Percentiles rank a stretch among this genome's conserved stretches.
Evolutionary conservation across 2,888 invertebrate species (phyloP).

Genomic region (Stenurella melanura): DNA sequence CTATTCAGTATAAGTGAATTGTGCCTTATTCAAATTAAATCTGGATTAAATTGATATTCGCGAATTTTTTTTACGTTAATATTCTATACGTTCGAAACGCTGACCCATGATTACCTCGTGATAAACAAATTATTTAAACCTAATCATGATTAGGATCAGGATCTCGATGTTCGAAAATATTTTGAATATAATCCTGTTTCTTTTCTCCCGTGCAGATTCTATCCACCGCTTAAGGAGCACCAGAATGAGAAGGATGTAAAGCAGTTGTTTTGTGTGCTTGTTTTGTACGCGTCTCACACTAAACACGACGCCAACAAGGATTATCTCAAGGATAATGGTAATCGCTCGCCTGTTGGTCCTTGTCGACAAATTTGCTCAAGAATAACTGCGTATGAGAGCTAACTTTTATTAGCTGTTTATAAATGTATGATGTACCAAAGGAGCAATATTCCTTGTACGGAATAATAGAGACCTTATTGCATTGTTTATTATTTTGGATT

Average conservation of each 20-base stretch:
- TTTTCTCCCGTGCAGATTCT: constrained; percentile 22
- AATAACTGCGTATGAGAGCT: constrained; percentile 25
- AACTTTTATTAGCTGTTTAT: constrained; percentile 31
- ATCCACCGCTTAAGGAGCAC: constrained; percentile 1
- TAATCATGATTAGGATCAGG: too few species aligned
- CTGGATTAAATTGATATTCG: too few species aligned
- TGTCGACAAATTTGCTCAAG: constrained; percentile 51
- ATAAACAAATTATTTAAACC: too few species aligned
- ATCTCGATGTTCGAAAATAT: neutral
- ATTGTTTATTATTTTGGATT: neutral
- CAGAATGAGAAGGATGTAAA: constrained; percentile 41
- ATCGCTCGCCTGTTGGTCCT: constrained; percentile 64
- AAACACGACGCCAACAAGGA: constrained; percentile 63
- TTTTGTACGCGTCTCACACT: constrained; percentile 53
- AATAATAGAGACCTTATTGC: neutral
- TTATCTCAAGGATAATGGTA: constrained; percentile 66
- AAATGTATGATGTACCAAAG: constrained; percentile 1
- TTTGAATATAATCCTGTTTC: neutral
- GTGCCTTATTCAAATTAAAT: too few species aligned
- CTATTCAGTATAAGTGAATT: too few species aligned
- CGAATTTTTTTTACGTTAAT: too few species aligned
- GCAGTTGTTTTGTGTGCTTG: constrained; percentile 56
- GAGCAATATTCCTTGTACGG: neutral
- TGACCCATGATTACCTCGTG: too few species aligned
- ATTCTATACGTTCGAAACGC: too few species aligned